Evolutionary conservation across 2,888 invertebrate genomes (phyloP).

Genomic region (Craniophora ligustri): DNA sequence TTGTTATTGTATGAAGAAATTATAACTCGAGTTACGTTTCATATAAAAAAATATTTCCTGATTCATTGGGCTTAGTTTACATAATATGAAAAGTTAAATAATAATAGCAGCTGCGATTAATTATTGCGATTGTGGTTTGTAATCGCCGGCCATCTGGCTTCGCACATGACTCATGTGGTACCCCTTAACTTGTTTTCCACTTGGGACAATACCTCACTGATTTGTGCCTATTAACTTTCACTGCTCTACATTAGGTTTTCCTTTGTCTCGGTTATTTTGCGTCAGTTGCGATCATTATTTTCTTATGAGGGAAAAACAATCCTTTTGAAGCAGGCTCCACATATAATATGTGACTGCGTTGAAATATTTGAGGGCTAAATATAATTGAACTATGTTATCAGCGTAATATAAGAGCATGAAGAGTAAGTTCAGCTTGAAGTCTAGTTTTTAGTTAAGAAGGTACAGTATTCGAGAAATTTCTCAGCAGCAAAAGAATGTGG

Average conservation of each 20-base stretch:
- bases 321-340: background rate
- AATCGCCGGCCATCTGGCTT: constrained; percentile 68
- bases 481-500: too few species aligned
- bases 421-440: too few species aligned
- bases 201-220: constrained; percentile 27
- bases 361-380: background rate
- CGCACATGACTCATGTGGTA: constrained; percentile 60
- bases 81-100: constrained; percentile 56
- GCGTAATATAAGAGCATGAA: too few species aligned
- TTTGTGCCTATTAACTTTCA: constrained; percentile 25
- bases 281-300: constrained; percentile 15
- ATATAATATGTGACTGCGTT: background rate
- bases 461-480: too few species aligned
- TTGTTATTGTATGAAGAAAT: constrained; percentile 27
- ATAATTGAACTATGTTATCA: too few species aligned
- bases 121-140: constrained; percentile 67
- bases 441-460: too few species aligned
- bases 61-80: constrained; percentile 51
- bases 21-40: constrained; percentile 16
- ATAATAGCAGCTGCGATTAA: constrained; percentile 68
- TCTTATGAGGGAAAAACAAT: constrained; percentile 3
- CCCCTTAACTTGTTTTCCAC: constrained; percentile 41
- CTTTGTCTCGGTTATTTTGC: constrained; percentile 28
- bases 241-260: constrained; percentile 18
- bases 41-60: constrained; percentile 20